Base-by-base conservation (phyloP, 2,113 vertebrate species). In the Eira barbara region DNA sequence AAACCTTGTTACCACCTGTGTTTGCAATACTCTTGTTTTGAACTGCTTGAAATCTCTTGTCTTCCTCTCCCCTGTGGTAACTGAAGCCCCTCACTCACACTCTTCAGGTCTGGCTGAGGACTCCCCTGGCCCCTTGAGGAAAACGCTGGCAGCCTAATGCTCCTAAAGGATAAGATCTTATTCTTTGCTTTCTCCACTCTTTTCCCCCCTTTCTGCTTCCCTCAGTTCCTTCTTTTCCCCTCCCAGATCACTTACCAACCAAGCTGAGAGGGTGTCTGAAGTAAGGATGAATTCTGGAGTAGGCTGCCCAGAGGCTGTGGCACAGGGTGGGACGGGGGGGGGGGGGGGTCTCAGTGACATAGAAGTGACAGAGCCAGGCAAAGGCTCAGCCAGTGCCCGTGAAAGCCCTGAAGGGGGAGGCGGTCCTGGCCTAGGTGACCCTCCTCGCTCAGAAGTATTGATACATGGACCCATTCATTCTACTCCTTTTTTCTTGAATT, bases 341-440 rank as follows among this genome's bases (percentile, higher is more conserved):
- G 1, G 31, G 0, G 96, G 71, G 93, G 52, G 2, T 95, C 63
- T 92, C 87, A 84, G 55, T 79, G 23, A 13, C 98, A 98, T 98
- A 95, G 95, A 97, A 98, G 97, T 98, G 97, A 98, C 95, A 97
- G 96, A n/a, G 82, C 97, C 34, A 74, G 69, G 63, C 20, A n/a
- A 95, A 91, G 96, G 95, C 97, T 97, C 94, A 89, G 97, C 94
- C 97, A 95, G 95, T 98, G 94, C 98, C 98, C 98, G 94, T 93
- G 97, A 97, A 97, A 95, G 97, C 97, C 98, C 96, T 97, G 98
- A 98, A 96, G 69, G 47, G 87, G 79, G 52, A 55, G 47, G 47
- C 13, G 1, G 39, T 34, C 82, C 6, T 0, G 14, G 2, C 97
- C 94, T 7, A 93, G 93, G 78, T 80, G 93, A 81, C 88, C 67